phyloP scores from a whole-genome alignment of 2,797 vertebrate genomes.

The Moxostoma hubbsi region DNA sequence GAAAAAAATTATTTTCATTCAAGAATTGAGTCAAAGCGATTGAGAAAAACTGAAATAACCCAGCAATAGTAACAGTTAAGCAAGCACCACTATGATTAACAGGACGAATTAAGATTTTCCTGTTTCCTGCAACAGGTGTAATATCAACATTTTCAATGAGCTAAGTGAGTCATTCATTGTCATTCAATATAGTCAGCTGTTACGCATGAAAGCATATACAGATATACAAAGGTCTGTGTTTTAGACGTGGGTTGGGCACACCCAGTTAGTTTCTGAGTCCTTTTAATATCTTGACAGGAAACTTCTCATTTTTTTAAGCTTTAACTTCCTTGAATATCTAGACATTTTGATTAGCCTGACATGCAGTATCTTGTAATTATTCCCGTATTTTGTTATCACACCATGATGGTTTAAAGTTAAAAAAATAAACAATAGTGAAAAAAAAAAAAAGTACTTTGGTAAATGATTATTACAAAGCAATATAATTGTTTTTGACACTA shows the following conservation, averaged over 20 bases:
- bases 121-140: neutral
- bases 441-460: neutral
- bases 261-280: no score
- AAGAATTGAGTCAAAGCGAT: no score
- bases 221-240: conserved; percentile 24
- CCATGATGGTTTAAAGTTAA: no score
- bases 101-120: no score
- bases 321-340: conserved; percentile 45
- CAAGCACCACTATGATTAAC: neutral
- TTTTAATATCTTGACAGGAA: conserved; percentile 31
- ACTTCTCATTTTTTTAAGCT: neutral
- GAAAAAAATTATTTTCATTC: no score
- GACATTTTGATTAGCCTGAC: neutral
- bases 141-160: neutral
- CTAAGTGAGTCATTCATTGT: neutral
- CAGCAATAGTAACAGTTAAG: neutral
- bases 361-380: no score
- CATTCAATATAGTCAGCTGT: neutral
- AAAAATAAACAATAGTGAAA: no score
- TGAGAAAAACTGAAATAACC: no score
- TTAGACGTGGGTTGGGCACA: neutral
- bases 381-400: no score
- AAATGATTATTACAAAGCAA: neutral
- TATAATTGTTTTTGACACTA: no score
- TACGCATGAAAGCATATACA: neutral